Percentiles rank a stretch among this genome's conserved stretches.
Conservation (phyloP, 2,888 invertebrate genomes). For the Clostera curtula region DNA sequence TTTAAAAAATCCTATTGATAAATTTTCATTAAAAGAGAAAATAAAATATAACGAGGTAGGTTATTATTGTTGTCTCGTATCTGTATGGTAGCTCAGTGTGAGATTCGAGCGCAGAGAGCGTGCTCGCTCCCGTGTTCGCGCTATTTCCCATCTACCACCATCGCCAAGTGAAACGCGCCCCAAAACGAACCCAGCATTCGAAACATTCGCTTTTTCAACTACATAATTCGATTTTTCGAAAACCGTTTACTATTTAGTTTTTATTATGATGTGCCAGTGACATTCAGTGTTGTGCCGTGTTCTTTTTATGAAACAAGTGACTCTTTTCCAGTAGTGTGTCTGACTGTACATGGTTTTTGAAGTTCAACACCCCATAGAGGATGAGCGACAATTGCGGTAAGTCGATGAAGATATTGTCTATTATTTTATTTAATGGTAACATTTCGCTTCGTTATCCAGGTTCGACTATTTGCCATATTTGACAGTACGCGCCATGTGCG, state of each 20-base stretch:
- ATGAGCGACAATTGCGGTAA: constrained; percentile 27
- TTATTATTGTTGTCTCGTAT: constrained; percentile 51
- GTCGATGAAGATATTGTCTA: no score
- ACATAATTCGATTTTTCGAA: constrained; percentile 7
- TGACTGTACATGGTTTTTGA: constrained; percentile 18
- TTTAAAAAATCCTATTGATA: constrained; percentile 53
- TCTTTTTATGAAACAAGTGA: constrained; percentile 24
- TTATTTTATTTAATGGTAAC: no score
- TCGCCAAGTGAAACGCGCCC: constrained; percentile 21
- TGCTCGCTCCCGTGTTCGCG: constrained; percentile 48
- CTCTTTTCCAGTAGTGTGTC: constrained; percentile 19
- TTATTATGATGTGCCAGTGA: constrained; percentile 21
- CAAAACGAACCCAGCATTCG: constrained; percentile 19
- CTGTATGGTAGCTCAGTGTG: constrained; percentile 56
- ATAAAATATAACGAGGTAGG: constrained; percentile 45
- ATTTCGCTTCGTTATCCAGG: no score
- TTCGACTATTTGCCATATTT: no score
- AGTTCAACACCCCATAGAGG: no score
- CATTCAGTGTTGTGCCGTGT: constrained; percentile 28
- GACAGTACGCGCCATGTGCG: no score
- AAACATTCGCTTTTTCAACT: no score
- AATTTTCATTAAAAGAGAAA: constrained; percentile 61
- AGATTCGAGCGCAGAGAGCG: constrained; percentile 55
- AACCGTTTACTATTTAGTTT: constrained; percentile 27
- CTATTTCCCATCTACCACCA: constrained; percentile 34